A percentile compares a stretch with the other conserved stretches of the same genome.
phyloP scores from a whole-genome alignment of 2,888 invertebrate genomes.

The Hermaeophaga mercurialis region DNA sequence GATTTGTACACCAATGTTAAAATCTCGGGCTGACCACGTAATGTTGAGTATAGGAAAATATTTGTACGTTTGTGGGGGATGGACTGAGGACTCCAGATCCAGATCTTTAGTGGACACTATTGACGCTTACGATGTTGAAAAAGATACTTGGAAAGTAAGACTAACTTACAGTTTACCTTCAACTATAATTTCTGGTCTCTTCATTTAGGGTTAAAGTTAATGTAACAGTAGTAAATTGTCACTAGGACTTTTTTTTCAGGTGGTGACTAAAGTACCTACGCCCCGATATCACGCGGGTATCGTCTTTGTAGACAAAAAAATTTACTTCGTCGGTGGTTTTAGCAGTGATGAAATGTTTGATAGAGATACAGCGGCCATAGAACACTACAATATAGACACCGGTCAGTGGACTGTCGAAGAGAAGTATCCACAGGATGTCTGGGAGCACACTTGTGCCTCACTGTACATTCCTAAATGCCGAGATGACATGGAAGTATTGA shows the following conservation, averaged over 20 bases:
- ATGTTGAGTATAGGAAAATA: slow-evolving; percentile 64
- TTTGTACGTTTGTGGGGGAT: slow-evolving; percentile 70
- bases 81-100: slow-evolving; percentile 64
- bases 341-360: slow-evolving; percentile 70
- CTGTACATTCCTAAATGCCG: slow-evolving; percentile 67
- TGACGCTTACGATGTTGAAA: slow-evolving; percentile 66
- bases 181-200: too few relatives aligned
- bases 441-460: slow-evolving; percentile 73
- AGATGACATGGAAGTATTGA: slow-evolving; percentile 48
- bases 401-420: slow-evolving; percentile 67
- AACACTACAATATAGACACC: slow-evolving; percentile 67
- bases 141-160: slow-evolving; percentile 63
- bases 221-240: too few relatives aligned
- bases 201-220: too few relatives aligned
- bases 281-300: slow-evolving; percentile 73
- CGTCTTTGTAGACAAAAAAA: slow-evolving; percentile 64
- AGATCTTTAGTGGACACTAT: slow-evolving; percentile 62
- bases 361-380: slow-evolving; percentile 68
- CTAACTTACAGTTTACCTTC: too few relatives aligned
- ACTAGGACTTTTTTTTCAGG: slow-evolving; percentile 43
- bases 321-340: slow-evolving; percentile 74
- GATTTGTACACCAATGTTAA: slow-evolving; percentile 61
- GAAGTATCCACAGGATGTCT: slow-evolving; percentile 69
- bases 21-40: slow-evolving; percentile 69
- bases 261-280: slow-evolving; percentile 66